These are phyloP conservation scores for Stigmatopora argus DNA, from an alignment of 2,113 vertebrate genomes.

Conservation along the genomic window DNA sequence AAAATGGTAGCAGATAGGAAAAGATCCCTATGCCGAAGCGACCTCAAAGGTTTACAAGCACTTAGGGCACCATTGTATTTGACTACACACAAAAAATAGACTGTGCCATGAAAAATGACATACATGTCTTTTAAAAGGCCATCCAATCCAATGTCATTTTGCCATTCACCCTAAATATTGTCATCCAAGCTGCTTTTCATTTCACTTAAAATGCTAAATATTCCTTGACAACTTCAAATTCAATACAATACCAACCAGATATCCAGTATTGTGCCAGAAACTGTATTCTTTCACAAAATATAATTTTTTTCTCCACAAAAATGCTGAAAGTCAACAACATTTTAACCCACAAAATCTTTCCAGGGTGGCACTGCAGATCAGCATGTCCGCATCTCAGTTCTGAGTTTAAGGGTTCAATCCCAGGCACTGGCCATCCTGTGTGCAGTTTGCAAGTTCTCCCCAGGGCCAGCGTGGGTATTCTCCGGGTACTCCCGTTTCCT, in stretches of 20 bases:
- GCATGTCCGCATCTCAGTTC: too few species aligned
- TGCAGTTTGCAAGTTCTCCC: too few species aligned
- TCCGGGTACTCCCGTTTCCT: too few species aligned
- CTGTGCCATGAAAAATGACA: not conserved
- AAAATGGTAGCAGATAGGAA: conserved; percentile 27
- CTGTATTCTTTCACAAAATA: not conserved
- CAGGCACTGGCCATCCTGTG: too few species aligned
- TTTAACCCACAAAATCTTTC: too few species aligned
- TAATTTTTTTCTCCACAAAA: not conserved
- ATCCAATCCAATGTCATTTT: not conserved
- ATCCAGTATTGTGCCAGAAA: not conserved
- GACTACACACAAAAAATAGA: not conserved
- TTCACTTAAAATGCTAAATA: not conserved
- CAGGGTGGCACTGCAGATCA: too few species aligned
- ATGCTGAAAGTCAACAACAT: not conserved
- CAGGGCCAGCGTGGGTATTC: too few species aligned
- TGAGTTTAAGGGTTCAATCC: too few species aligned
- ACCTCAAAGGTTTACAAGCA: conserved; percentile 9
- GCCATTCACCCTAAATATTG: not conserved
- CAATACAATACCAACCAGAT: not conserved
- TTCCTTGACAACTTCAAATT: not conserved
- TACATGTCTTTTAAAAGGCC: not conserved
- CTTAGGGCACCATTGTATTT: not conserved
- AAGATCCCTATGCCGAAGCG: conserved; percentile 43
- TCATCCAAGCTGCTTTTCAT: not conserved